Base-by-base conservation (phyloP, 2,888 invertebrate species). In the Rhaphigaster nebulosa region DNA sequence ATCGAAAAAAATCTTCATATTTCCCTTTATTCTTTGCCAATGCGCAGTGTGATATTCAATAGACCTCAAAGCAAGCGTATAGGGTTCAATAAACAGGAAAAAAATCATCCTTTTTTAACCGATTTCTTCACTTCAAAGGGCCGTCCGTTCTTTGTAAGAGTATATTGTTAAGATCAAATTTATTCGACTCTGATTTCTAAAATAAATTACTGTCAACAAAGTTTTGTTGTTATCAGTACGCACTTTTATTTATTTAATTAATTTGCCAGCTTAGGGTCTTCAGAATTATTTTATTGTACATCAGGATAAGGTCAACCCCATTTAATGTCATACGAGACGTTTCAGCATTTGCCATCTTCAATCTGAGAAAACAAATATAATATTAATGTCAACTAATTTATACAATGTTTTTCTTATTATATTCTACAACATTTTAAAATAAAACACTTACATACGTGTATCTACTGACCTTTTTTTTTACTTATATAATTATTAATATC, bases 121-220 rank as follows among this genome's bases (percentile, higher is more conserved):
- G 60, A 60, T 65, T 65, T 15, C 20, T 18, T 6, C 3, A 6
- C 29, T 29, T 15, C 65, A 65, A 65, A 65, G 65, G 60, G 29
- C 6, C 29, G 1, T 65, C 29, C 65, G 2, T 18, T 29, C 65
- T 65, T 34, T 65, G 65, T 18, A 65, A 65, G 18, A 65, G 15
- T 18, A 65, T 65, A 65, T 65, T 65, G 65, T 65, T 65, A 65
- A 65, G 65, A 65, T 65, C 29, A 65, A 65, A 29, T 65, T 29
- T 65, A 65, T 29, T 29, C 34, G 1, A 29, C 29, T 29, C 29
- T 29, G 65, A 65, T 65, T 60, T 13, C 26, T 60, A 23, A 60
- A 60, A 4, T 65, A 29, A 65, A 29, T 0, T 65, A 29, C n/a
- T 13, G 13, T 29, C n/a, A 65, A n/a, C 1, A 65, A 29, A 29